Base-by-base conservation (phyloP, 2,888 invertebrate species). In the Pecten maximus region DNA sequence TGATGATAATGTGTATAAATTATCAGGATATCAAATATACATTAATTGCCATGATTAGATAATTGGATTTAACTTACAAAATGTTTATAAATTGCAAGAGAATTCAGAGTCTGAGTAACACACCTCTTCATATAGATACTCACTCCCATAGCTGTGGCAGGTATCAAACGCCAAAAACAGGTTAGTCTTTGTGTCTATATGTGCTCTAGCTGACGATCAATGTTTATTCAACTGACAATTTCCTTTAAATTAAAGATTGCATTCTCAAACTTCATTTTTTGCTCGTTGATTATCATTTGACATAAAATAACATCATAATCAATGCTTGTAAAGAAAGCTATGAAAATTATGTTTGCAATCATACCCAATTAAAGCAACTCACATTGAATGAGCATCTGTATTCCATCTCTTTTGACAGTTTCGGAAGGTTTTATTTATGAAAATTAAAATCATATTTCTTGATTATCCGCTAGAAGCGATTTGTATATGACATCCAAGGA, bases 391-490 rank as follows among this genome's bases (percentile, higher is more conserved):
- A 74, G 35, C 74, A 74, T 74, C 74, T 74, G 74, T 74, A 23
- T 74, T 74, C 10, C 35, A 35, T 74, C 74, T 6, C 10, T 28
- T 74, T 74, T 74, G 74, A 74, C 74, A 74, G 35, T 74, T 74
- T 74, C 6, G 28, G 74, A 74, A 74, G 19, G 15, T 35, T 74
- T 74, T 2, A 28, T 74, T 74, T 74, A 74, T 74, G 74, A 28
- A 74, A 74, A 74, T 74, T 74, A 74, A 35, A 74, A 74, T 35
- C 8, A 74, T 74, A 60, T 74, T 74, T 74, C 74, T 74, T 28
- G 15, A 35, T 74, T 35, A 74, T 74, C 35, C 35, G 12, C 10
- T 28, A 74, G 28, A 35, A 74, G 35, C 74, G 28, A 15, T 74
- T 74, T 74, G 35, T 28, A 35, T 35, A 10, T 23, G 60, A 74